Percentiles rank a stretch among this genome's conserved stretches.
These are phyloP conservation scores for Falco biarmicus DNA, from an alignment of 2,797 vertebrate species.

Conservation along the genomic window DNA sequence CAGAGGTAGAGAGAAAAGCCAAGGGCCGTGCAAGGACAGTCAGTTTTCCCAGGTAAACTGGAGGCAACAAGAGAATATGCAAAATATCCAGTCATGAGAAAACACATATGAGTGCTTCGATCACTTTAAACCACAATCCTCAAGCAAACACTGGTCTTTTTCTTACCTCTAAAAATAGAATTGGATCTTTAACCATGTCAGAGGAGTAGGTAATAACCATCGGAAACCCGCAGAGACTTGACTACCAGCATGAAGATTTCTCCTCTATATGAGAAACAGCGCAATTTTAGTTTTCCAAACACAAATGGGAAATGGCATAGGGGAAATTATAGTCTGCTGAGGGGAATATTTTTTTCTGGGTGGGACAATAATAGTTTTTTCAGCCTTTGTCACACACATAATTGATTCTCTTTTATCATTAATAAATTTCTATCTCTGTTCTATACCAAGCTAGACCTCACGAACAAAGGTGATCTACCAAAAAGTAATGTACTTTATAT, in stretches of 20 bases:
- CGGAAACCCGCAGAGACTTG: background rate
- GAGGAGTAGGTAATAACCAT: constrained; percentile 22
- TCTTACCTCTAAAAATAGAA: constrained; percentile 34
- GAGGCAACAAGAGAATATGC: background rate
- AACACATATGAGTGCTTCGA: background rate
- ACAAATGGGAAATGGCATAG: background rate
- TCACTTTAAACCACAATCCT: background rate
- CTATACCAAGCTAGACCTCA: background rate
- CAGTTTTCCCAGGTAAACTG: background rate
- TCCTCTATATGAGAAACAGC: background rate
- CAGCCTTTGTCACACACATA: background rate
- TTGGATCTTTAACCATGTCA: background rate
- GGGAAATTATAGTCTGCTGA: background rate
- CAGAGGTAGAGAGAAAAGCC: background rate
- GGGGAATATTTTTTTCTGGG: background rate
- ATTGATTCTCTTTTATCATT: background rate
- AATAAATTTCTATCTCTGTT: background rate
- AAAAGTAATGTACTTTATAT: background rate
- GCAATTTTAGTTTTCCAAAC: constrained; percentile 17
- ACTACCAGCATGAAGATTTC: background rate
- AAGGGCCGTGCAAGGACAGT: background rate
- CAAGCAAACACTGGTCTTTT: background rate
- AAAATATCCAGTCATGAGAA: background rate
- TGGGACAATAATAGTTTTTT: background rate
- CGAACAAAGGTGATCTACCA: background rate